Evolutionary conservation across 2,888 invertebrate species (phyloP).

Genomic region (Poecilobothrus nobilitatus): DNA sequence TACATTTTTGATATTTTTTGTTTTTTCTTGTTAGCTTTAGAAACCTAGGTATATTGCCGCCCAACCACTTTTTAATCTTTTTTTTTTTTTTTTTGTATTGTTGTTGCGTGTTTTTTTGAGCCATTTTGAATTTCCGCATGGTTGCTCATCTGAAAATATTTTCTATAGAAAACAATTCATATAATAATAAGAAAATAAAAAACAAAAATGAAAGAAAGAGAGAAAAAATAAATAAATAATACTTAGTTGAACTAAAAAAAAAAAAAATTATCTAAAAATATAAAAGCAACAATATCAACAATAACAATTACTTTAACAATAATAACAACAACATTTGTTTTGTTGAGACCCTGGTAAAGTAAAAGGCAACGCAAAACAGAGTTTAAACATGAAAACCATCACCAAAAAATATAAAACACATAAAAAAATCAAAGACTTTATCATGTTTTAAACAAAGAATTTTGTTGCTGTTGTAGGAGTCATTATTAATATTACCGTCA

Average conservation of each 20-base stretch:
- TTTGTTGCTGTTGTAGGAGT: background rate
- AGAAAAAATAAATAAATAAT: constrained; percentile 2
- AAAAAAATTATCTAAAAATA: background rate
- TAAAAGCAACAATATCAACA: background rate
- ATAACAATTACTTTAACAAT: background rate
- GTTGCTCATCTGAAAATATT: constrained; percentile 43
- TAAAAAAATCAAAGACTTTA: background rate
- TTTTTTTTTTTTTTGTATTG: background rate
- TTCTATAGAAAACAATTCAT: constrained; percentile 25
- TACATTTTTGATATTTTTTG: too few relatives aligned
- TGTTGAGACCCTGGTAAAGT: too few relatives aligned
- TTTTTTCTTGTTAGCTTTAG: too few relatives aligned
- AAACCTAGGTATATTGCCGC: background rate
- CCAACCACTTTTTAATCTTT: background rate
- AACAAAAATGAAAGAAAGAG: background rate
- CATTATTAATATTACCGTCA: background rate
- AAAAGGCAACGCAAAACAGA: background rate
- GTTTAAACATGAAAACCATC: background rate
- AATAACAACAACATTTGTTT: background rate
- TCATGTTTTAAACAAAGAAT: background rate
- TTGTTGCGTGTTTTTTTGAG: background rate
- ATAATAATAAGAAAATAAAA: background rate
- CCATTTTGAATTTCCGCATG: constrained; percentile 39
- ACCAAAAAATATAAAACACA: background rate
- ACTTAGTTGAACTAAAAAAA: background rate